These are phyloP conservation scores for Latrodectus elegans DNA, from an alignment of 2,888 invertebrate genomes.

Conservation along the genomic window DNA sequence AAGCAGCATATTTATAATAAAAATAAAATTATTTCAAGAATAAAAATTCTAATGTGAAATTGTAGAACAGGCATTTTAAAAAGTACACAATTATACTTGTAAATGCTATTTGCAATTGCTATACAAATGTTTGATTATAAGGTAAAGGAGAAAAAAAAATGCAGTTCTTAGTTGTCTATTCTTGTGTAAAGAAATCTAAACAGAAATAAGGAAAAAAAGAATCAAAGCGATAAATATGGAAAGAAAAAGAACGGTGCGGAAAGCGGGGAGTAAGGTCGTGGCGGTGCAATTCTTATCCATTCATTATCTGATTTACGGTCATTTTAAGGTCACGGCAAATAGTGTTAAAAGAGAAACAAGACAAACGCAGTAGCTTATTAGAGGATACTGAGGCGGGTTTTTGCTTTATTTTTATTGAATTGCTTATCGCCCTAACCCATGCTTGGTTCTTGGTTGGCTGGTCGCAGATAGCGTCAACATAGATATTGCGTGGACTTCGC, in stretches of 20 bases:
- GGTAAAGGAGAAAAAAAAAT: no score
- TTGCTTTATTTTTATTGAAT: conserved; percentile 1
- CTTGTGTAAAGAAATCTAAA: no score
- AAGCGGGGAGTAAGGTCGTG: neutral
- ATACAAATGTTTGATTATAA: no score
- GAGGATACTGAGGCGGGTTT: neutral
- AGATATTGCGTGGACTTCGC: conserved; percentile 3
- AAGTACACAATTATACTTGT: no score
- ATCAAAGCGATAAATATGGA: neutral
- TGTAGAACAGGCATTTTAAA: no score
- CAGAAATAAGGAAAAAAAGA: no score
- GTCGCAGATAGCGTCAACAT: neutral
- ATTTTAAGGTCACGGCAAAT: conserved; percentile 5
- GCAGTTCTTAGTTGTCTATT: no score
- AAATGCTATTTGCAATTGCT: no score
- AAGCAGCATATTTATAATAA: no score
- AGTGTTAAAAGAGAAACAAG: conserved; percentile 2
- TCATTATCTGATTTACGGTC: neutral
- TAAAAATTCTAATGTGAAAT: no score
- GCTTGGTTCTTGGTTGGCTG: conserved; percentile 5
- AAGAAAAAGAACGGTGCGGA: neutral
- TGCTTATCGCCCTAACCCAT: neutral
- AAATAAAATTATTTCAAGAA: no score
- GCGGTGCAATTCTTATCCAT: neutral
- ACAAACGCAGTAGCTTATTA: conserved; percentile 5